phyloP scores from a whole-genome alignment of 2,797 vertebrate genomes.

The Luscinia luscinia region DNA sequence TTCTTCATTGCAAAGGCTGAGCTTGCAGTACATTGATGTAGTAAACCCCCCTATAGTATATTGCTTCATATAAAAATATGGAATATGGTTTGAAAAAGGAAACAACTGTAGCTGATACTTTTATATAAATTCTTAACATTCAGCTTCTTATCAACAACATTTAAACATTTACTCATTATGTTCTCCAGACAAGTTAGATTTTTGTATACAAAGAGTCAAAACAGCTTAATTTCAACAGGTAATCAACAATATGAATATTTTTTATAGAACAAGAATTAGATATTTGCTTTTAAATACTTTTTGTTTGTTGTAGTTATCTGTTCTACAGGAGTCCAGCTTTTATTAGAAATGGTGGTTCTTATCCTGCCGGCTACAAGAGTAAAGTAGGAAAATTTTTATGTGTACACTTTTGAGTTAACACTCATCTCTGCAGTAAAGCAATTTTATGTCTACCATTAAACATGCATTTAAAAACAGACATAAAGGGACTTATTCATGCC shows the following conservation, averaged over 20 bases:
- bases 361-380: neutral
- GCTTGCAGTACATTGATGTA: neutral
- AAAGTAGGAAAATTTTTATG: neutral
- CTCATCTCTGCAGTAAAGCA: neutral
- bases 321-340: neutral
- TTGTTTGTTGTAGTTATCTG: neutral
- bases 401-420: neutral
- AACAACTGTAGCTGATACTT: neutral
- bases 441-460: conserved; percentile 53
- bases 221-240: neutral
- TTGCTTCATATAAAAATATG: neutral
- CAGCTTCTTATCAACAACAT: neutral
- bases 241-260: neutral
- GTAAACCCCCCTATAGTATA: neutral
- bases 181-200: neutral
- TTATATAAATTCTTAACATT: neutral
- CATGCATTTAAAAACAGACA: conserved; percentile 32
- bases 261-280: neutral
- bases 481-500: conserved; percentile 38
- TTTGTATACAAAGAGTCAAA: neutral
- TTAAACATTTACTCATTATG: neutral
- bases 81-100: neutral
- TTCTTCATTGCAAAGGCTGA: neutral
- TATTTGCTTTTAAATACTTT: neutral
- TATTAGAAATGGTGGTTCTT: neutral